Base-by-base conservation (phyloP, 2,797 vertebrate species). In the Rhynchotus rufescens region DNA sequence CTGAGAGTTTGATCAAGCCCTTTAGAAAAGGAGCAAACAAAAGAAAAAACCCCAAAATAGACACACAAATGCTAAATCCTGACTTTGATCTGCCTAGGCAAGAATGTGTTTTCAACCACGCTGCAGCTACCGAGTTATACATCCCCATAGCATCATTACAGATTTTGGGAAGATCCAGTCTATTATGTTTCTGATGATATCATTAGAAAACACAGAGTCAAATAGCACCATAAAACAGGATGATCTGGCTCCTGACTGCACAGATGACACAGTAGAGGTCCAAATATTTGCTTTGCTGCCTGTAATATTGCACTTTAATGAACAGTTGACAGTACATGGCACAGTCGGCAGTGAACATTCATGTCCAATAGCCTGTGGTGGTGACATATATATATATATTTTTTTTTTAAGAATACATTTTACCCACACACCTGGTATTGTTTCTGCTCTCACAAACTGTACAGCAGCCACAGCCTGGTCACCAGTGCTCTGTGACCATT, bases 181-280 rank as follows among this genome's bases (percentile, higher is more conserved):
- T 61, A 10, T 68, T 34, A 40, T 26, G 66, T 66, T 92, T 72
- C n/a, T 1, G 1, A 60, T 75, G 0, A 68, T 54, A 60, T 5
- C 42, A 7, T 45, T 68, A 75, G 57, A 15, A 54, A 42, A 83
- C 40, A 54, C 16, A 11, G 47, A 66, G 20, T 88, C 49, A 89
- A 95, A 93, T 1, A 85, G 54, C 42, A 45, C 38, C 60, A 75
- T 89, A 72, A 92, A 90, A 26, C 51, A 89, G 76, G 28, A 94
- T 69, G 45, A 76, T 73, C 62, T 89, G 62, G 59, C 66, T 72
- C 36, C 51, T 82, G 20, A n/a, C 6, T 44, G 34, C 54, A 72
- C 45, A 71, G 59, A 51, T 60, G 26, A 54, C 59, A 87, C 34
- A 80, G 51, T 1, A 69, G 65, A 85, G 9, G 12, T 51, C 51